Evolutionary conservation across 2,797 vertebrate genomes (phyloP), one percentile per base, ranked within the genome.

Genomic region (Sternotherus odoratus): DNA sequence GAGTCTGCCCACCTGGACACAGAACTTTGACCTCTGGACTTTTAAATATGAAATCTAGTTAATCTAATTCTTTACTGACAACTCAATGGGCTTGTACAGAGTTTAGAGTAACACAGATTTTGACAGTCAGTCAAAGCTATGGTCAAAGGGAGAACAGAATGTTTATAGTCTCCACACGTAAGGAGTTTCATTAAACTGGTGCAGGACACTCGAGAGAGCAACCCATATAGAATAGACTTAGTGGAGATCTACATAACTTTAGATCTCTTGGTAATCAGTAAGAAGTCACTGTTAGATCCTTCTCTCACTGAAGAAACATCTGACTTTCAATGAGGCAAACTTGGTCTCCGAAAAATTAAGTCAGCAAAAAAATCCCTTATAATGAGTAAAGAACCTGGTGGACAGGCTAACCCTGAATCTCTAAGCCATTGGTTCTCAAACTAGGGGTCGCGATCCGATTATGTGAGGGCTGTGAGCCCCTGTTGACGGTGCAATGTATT

Each of bases 311-410:
- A 56, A 86, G 82, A 56, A 1, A 17, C n/a, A 83, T 79, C 75
- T 82, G 51, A 30, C 54, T 93, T 78, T 90, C n/a, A 82, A 51
- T 66, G 50, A 92, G 7, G 3, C 33, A 79, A 43, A 39, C 19
- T 66, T 21, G 36, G 11, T 69, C 36, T 69, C 36, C 19, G 83
- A 88, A 79, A 0, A 66, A 43, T 6, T n/a, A 77, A 89, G 15
- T 0, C 36, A 23, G 66, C 51, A 48, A 5, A 4, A 24, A 0
- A 77, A 12, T 1, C 49, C 23, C 66, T 24, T 69, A 69, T 66
- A 66, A 66, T 39, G 36, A 69, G n/a, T 39, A 39, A 5, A 23
- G 63, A 69, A 39, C n/a, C 33, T 12, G 63, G 19, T 12, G 19
- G 36, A 36, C 33, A 39, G 63, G 63, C 63, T n/a, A 69, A 69